These are phyloP conservation scores for Eublepharis macularius DNA, from an alignment of 2,113 vertebrate species.

Conservation along the genomic window DNA sequence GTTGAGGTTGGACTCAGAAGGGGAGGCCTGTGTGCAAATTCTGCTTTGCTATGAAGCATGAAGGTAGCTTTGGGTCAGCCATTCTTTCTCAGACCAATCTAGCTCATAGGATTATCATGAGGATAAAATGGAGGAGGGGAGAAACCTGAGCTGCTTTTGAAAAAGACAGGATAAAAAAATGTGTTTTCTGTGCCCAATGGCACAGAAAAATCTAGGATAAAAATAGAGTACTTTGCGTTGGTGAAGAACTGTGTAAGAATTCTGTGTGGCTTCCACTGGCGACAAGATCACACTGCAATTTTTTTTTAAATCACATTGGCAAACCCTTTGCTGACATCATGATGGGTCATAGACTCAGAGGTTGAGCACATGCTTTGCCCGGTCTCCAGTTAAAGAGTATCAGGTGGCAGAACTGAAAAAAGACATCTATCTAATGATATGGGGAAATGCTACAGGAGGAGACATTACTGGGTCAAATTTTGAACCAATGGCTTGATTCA, in stretches of 20 bases:
- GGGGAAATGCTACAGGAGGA: neutral
- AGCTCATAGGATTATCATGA: too few relatives aligned
- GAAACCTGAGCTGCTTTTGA: too few relatives aligned
- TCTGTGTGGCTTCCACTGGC: neutral
- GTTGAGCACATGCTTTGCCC: neutral
- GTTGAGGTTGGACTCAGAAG: too few relatives aligned
- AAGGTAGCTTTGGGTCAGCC: too few relatives aligned
- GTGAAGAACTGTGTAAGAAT: neutral
- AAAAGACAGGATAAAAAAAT: too few relatives aligned
- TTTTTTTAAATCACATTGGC: neutral
- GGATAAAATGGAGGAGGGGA: too few relatives aligned
- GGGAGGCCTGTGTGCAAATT: too few relatives aligned
- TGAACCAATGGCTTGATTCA: neutral
- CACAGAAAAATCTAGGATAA: neutral
- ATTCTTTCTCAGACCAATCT: too few relatives aligned
- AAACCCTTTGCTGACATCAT: neutral
- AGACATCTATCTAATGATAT: neutral
- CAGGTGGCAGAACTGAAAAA: neutral
- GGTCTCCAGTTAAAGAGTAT: neutral
- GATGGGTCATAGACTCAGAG: neutral
- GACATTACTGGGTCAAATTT: neutral
- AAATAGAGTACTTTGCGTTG: neutral
- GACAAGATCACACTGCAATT: too few relatives aligned
- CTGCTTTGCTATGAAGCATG: too few relatives aligned
- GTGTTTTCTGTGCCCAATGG: too few relatives aligned